Base-by-base conservation (phyloP, 2,888 invertebrate species). In the Carabus problematicus region DNA sequence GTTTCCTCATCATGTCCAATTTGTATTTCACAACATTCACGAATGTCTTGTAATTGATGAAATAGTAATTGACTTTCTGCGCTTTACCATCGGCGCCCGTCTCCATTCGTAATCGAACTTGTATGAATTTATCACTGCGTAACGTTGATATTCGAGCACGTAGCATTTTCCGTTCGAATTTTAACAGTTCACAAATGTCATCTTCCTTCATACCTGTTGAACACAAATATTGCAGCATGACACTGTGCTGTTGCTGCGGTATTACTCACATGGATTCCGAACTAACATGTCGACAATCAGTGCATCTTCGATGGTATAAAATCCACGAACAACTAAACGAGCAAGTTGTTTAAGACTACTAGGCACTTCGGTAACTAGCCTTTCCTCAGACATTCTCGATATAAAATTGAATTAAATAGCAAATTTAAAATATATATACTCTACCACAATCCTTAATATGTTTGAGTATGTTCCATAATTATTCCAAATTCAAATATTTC, bases 1-100 rank as follows among this genome's bases (percentile, higher is more conserved):
- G 90, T 78, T 96, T 94, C 70, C 96, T 87, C 93, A 98, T 97
- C 78, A 96, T 87, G 83, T 98, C 97, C 78, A 98, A 83, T 84
- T 98, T 98, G 82, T 98, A 98, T 82, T 97, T 98, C 0, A 98
- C 94, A 11, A 98, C 96, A 84, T 98, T 98, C 3, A 98, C 97
- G 82, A 97, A 97, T 45, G 92, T 93, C 85, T 95, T 95, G 82
- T 97, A 98, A 82, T 97, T 97, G 75, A 98, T 97, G 79, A 95
- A 98, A 82, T 97, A 98, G 81, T 97, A 98, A 82, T 97, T 97
- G 16, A 97, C 95, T 85, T 95, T 94, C 77, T 95, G 95, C 41
- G 95, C 94, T 84, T 95, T 96, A 3, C 96, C 95, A 82, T 98
- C 97, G 0, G 89, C 87, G 43, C 94, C 96, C 64, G 97, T 97